phyloP scores from a whole-genome alignment of 1,140 invertebrate genomes.

The Eciton burchellii region DNA sequence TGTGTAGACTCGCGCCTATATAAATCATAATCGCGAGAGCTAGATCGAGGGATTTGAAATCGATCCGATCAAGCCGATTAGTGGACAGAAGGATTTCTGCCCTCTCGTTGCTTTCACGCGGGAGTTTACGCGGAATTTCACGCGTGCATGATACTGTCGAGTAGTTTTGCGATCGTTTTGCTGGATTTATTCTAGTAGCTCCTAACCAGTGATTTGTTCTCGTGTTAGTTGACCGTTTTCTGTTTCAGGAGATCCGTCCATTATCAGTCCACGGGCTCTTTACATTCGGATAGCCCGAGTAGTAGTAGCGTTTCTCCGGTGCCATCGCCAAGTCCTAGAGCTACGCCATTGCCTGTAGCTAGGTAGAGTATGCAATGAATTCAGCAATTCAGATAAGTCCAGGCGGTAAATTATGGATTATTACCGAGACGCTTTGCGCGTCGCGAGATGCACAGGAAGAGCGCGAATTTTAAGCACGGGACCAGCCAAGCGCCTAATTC shows the following conservation, averaged over 20 bases:
- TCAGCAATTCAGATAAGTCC: slow-evolving; percentile 22
- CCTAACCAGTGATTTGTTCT: background rate
- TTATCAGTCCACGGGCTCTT: slow-evolving; percentile 93
- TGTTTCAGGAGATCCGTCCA: slow-evolving; percentile 89
- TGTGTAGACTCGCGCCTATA: background rate
- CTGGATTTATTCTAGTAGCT: no score
- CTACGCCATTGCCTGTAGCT: slow-evolving; percentile 88
- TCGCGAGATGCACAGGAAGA: background rate
- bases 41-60: background rate
- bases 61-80: background rate
- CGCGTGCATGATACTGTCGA: background rate
- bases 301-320: slow-evolving; percentile 93
- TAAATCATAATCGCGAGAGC: slow-evolving; percentile 1
- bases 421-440: background rate
- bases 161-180: background rate
- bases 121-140: no score
- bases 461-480: background rate
- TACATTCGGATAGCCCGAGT: slow-evolving; percentile 94
- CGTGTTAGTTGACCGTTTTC: slow-evolving; percentile 5
- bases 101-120: background rate
- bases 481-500: background rate
- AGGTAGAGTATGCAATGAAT: slow-evolving; percentile 73
- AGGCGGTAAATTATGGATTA: slow-evolving; percentile 15
- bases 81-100: background rate
- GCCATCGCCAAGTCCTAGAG: slow-evolving; percentile 92